A percentile compares a stretch with the other conserved stretches of the same genome.
Conservation (phyloP, 1,140 invertebrate genomes). For the Anagrus nilaparvatae region DNA sequence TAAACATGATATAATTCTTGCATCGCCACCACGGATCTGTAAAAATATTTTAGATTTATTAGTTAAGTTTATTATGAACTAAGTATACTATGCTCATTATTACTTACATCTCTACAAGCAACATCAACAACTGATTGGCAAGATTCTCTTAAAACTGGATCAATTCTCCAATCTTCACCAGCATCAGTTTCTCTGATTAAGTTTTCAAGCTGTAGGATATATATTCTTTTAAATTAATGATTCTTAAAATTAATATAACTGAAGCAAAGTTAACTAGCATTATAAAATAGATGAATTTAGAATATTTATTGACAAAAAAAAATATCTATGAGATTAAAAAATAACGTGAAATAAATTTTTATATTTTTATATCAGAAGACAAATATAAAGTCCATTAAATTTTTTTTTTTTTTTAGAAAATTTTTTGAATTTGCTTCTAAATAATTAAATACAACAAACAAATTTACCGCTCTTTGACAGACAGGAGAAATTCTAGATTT, state of each 20-base stretch:
- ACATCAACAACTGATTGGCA: slow-evolving; percentile 73
- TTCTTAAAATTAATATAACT: slow-evolving; percentile 8
- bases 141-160: slow-evolving; percentile 76
- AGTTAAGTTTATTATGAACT: slow-evolving; percentile 1
- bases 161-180: slow-evolving; percentile 84
- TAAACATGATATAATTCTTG: slow-evolving; percentile 83
- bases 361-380: slow-evolving; percentile 2
- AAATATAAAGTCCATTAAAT: too few relatives aligned
- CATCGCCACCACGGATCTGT: slow-evolving; percentile 50
- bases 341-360: background rate
- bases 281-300: slow-evolving; percentile 1
- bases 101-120: slow-evolving; percentile 52
- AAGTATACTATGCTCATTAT: background rate
- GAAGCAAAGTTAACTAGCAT: background rate
- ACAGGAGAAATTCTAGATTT: slow-evolving; percentile 50
- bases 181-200: slow-evolving; percentile 72
- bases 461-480: slow-evolving; percentile 58
- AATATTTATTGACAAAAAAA: background rate
- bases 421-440: slow-evolving; percentile 4
- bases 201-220: slow-evolving; percentile 53
- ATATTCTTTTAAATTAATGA: too few relatives aligned
- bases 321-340: background rate
- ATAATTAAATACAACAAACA: slow-evolving; percentile 4
- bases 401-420: slow-evolving; percentile 4
- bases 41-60: slow-evolving; percentile 8